phyloP scores from a whole-genome alignment of 2,888 invertebrate genomes.

The Amblyjoppa proteus region DNA sequence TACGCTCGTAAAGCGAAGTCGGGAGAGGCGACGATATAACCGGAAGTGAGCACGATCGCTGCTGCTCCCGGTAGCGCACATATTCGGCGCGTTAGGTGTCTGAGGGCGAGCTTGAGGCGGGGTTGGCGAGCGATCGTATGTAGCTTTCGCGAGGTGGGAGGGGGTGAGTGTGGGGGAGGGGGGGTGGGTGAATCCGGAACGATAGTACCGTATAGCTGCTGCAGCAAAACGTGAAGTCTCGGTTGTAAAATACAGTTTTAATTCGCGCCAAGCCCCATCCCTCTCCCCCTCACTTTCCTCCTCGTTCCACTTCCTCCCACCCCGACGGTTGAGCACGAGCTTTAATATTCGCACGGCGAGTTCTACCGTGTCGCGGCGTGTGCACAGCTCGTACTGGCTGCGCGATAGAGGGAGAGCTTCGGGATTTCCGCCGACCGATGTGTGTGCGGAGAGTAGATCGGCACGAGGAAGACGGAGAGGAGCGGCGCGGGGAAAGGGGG shows the following conservation, averaged over 20 bases:
- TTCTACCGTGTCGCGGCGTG: constrained; percentile 40
- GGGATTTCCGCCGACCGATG: constrained; percentile 26
- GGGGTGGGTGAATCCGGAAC: background rate
- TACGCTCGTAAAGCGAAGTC: constrained; percentile 52
- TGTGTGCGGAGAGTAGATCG: constrained; percentile 30
- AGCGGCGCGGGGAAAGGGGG: constrained; percentile 29
- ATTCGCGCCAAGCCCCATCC: constrained; percentile 67
- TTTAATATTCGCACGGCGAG: constrained; percentile 71
- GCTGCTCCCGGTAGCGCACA: constrained; percentile 3
- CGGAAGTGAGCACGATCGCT: constrained; percentile 31
- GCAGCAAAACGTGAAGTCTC: constrained; percentile 45
- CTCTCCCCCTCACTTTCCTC: constrained; percentile 19
- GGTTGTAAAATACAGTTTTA: constrained; percentile 75
- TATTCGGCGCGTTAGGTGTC: constrained; percentile 44
- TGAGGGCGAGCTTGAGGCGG: background rate
- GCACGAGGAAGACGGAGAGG: constrained; percentile 59
- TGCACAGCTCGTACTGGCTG: constrained; percentile 27
- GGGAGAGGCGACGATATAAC: constrained; percentile 38
- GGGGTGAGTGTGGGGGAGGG: background rate
- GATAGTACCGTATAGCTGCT: constrained; percentile 1
- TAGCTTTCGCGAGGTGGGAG: background rate
- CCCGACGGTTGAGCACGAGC: constrained; percentile 39
- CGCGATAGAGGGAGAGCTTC: constrained; percentile 1
- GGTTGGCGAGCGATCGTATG: constrained; percentile 34
- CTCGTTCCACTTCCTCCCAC: constrained; percentile 6